Conservation (phyloP, 2,797 vertebrate genomes). For the Pipistrellus kuhlii region DNA sequence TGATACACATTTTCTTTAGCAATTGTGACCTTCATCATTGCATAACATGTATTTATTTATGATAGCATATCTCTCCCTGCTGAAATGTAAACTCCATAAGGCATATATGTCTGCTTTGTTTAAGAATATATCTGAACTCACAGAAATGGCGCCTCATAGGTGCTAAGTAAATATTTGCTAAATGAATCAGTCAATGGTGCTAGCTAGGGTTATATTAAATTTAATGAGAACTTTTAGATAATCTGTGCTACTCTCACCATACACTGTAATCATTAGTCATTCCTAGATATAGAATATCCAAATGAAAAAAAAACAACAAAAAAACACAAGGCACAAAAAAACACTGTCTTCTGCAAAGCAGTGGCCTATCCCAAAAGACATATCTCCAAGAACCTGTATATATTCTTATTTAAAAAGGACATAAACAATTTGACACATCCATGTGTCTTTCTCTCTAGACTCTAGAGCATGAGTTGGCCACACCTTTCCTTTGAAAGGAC, state of each 20-base stretch:
- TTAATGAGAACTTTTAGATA: neutral
- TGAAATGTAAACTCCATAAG: neutral
- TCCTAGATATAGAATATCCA: neutral
- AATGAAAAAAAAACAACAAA: neutral
- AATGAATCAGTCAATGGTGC: neutral
- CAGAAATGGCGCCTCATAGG: neutral
- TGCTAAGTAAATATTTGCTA: neutral
- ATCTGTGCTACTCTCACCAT: neutral
- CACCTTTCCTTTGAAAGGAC: neutral
- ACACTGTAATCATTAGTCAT: neutral
- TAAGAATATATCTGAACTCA: neutral
- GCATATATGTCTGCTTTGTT: neutral
- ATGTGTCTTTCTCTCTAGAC: neutral
- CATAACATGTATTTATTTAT: neutral
- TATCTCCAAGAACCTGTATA: neutral
- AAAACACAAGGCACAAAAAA: neutral
- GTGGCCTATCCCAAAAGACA: neutral
- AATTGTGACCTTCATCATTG: neutral
- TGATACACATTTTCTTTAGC: neutral
- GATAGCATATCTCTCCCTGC: neutral
- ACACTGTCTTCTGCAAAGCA: neutral
- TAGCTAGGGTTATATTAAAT: neutral
- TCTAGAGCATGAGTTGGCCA: neutral
- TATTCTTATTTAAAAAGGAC: neutral
- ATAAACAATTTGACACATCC: neutral